A percentile compares a stretch with the other conserved stretches of the same genome.
Evolutionary conservation across 2,797 vertebrate genomes (phyloP).

Genomic region (Setipinna tenuifilis): DNA sequence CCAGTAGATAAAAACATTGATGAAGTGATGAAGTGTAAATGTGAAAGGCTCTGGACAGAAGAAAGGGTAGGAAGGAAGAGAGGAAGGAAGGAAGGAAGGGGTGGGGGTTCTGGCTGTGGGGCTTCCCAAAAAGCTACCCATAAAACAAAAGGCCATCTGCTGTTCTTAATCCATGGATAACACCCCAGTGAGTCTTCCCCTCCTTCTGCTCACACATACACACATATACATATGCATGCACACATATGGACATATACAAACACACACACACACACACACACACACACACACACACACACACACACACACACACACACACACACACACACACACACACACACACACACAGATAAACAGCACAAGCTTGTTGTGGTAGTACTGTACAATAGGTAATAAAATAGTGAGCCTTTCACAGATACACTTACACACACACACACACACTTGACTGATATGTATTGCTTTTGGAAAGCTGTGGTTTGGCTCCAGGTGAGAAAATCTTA

Average conservation of each 20-base stretch:
- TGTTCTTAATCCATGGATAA: constrained; percentile 14
- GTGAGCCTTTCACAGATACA: background rate
- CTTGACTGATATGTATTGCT: background rate
- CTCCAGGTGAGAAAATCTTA: background rate
- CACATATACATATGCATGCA: background rate
- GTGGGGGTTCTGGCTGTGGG: background rate
- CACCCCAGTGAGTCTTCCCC: background rate
- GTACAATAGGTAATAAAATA: no score
- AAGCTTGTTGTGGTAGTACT: background rate
- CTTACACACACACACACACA: background rate
- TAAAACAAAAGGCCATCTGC: constrained; percentile 35
- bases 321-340: constrained; percentile 12
- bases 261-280: constrained; percentile 33
- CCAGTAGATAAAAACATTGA: background rate
- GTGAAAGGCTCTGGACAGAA: background rate
- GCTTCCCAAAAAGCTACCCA: constrained; percentile 15
- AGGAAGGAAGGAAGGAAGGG: background rate
- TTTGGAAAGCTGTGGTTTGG: background rate
- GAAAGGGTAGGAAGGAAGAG: background rate
- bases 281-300: background rate
- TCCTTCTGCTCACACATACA: background rate
- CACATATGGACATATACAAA: background rate
- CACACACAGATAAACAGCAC: background rate
- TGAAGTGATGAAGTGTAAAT: constrained; percentile 5
- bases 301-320: constrained; percentile 22